These are phyloP conservation scores for silkworm (Bombyx mori) DNA, from an alignment of 1,140 invertebrate genomes.

Conservation along the genomic window ASM3026992v2 NC_085114.1:3273501-3274000, in stretches of 20 bases:
- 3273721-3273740: slow-evolving; percentile 73
- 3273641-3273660: slow-evolving; percentile 94
- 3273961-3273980: slow-evolving; percentile 72
- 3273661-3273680: slow-evolving; percentile 86
- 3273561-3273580: slow-evolving; percentile 95
- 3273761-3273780: slow-evolving; percentile 60
- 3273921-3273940: slow-evolving; percentile 70
- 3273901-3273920: slow-evolving; percentile 51
- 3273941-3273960: slow-evolving; percentile 75
- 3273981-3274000: slow-evolving; percentile 73
- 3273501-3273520: slow-evolving; percentile 90
- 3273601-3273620: slow-evolving; percentile 95
- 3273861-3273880: slow-evolving; percentile 35
- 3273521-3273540: slow-evolving; percentile 97
- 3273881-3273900: slow-evolving; percentile 35
- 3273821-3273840: slow-evolving; percentile 52
- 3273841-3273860: slow-evolving; percentile 45
- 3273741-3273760: slow-evolving; percentile 71
- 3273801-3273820: slow-evolving; percentile 75
- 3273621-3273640: slow-evolving; percentile 98
- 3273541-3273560: slow-evolving; percentile 98
- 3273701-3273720: slow-evolving; percentile 80
- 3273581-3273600: slow-evolving; percentile 93
- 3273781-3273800: slow-evolving; percentile 71
- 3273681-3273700: slow-evolving; percentile 87